These are phyloP conservation scores for Drosophila saltans DNA, from an alignment of 1,140 invertebrate genomes.

Conservation along the genomic window DNA sequence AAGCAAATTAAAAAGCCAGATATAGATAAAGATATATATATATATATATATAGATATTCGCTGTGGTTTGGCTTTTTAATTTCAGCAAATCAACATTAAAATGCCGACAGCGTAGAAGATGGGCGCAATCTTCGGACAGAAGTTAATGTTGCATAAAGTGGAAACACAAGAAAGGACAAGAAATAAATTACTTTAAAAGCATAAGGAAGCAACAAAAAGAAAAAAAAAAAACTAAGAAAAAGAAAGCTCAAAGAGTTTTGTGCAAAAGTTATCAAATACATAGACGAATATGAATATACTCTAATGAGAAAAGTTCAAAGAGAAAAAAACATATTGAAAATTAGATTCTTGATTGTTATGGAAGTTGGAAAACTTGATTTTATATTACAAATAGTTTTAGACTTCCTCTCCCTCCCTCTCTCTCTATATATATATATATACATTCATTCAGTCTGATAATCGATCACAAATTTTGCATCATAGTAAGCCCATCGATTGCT, in stretches of 20 bases:
- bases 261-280: not conserved
- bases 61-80: constrained; percentile 6
- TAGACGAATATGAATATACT: not conserved
- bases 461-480: no score
- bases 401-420: no score
- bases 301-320: not conserved
- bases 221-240: not conserved
- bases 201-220: constrained; percentile 1
- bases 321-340: no score
- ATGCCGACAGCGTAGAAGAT: not conserved
- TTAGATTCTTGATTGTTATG: no score
- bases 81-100: constrained; percentile 12
- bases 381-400: no score
- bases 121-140: constrained; percentile 5
- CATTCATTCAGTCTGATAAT: no score
- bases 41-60: constrained; percentile 11
- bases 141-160: constrained; percentile 43
- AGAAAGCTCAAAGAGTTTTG: not conserved
- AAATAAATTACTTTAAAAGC: constrained; percentile 16
- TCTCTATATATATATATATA: no score
- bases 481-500: no score
- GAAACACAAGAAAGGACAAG: constrained; percentile 11
- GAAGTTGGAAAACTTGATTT: no score
- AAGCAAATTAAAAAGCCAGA: constrained; percentile 58
- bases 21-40: constrained; percentile 12